Evolutionary conservation across 1,140 invertebrate species (phyloP).

Genomic region (Ladona fulva): DNA sequence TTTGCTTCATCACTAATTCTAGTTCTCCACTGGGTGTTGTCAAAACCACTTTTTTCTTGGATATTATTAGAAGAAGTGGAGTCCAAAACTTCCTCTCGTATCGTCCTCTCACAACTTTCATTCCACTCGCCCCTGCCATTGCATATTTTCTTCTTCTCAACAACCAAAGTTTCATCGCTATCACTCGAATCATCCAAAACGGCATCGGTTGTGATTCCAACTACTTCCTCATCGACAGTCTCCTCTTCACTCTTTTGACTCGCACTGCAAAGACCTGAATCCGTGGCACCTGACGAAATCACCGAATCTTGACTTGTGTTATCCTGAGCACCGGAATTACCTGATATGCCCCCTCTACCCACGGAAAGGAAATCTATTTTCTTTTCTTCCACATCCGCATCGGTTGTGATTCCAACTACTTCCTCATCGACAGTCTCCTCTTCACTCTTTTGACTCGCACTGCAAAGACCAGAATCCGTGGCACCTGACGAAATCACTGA

Average conservation of each 20-base stretch:
- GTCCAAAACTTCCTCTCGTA: not conserved
- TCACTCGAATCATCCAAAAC: slow-evolving; percentile 10
- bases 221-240: not conserved
- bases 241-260: not conserved
- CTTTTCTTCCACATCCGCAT: slow-evolving; percentile 3
- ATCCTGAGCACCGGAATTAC: not conserved
- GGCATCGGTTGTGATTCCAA: not conserved
- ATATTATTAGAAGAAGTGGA: not conserved
- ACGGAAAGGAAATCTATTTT: not conserved
- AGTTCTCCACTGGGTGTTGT: not conserved
- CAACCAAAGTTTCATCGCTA: slow-evolving; percentile 14
- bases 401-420: not conserved
- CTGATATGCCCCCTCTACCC: not conserved
- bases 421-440: not conserved
- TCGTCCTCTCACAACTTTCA: not conserved
- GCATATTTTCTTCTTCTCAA: not conserved
- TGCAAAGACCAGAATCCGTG: not conserved
- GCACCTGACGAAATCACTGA: not conserved
- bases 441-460: not conserved
- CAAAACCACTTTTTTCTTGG: not conserved
- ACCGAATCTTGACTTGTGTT: not conserved
- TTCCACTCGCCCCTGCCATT: not conserved
- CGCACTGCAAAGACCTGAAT: not conserved
- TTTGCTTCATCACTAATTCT: not conserved
- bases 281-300: not conserved